Conservation (phyloP, 2,797 vertebrate genomes). For the Crocodylus rhombifer region DNA sequence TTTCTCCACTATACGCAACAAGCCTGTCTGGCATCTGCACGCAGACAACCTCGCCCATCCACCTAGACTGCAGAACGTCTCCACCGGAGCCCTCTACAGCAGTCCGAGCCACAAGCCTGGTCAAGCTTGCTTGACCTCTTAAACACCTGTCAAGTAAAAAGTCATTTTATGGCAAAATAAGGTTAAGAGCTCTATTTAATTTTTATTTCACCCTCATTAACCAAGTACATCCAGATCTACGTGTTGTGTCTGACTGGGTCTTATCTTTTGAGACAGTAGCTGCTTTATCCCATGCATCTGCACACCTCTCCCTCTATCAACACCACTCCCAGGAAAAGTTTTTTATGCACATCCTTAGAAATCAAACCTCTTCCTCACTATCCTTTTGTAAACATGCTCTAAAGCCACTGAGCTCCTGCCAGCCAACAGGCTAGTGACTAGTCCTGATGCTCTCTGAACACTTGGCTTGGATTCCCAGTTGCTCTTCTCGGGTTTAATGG, state of each 20-base stretch:
- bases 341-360: neutral
- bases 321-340: neutral
- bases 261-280: neutral
- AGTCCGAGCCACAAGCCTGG: neutral
- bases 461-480: neutral
- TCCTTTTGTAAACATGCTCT: slow-evolving; percentile 22
- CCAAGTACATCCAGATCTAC: neutral
- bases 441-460: neutral
- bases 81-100: neutral
- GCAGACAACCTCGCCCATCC: neutral
- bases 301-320: neutral
- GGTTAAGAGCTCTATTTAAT: neutral
- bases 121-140: neutral
- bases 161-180: too few relatives aligned
- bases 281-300: too few relatives aligned
- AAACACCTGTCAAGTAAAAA: neutral
- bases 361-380: neutral
- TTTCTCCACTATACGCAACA: neutral
- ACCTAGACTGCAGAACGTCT: neutral
- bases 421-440: neutral
- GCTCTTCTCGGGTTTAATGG: neutral
- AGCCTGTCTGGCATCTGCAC: neutral
- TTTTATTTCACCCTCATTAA: neutral
- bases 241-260: neutral
- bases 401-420: neutral